Percentiles rank a stretch among this genome's conserved stretches.
phyloP scores from a whole-genome alignment of 2,888 invertebrate genomes.

The Sepiola atlantica region DNA sequence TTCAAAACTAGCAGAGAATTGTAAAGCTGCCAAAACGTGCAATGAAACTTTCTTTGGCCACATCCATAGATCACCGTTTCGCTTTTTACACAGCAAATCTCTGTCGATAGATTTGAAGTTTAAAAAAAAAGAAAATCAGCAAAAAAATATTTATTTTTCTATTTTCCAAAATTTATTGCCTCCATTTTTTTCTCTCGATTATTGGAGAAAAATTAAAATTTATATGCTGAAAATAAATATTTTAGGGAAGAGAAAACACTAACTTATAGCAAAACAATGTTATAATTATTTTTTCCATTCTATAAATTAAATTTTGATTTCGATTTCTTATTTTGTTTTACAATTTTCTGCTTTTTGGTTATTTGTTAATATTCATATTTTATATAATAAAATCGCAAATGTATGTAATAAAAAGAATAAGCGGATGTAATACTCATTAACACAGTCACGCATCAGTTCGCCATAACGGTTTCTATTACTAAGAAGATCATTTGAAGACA shows the following conservation, averaged over 20 bases:
- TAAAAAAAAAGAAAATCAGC: background rate
- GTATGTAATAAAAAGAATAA: background rate
- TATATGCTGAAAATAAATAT: background rate
- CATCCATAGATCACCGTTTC: background rate
- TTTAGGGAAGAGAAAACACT: background rate
- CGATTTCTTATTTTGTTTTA: background rate
- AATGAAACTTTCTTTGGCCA: constrained; percentile 6
- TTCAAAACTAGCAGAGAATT: constrained; percentile 8
- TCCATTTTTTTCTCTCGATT: background rate
- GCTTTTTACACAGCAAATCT: constrained; percentile 7
- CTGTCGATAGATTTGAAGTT: background rate
- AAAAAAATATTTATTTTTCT: background rate
- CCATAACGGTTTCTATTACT: background rate
- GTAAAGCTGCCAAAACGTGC: background rate
- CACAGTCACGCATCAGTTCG: background rate
- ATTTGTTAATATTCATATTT: background rate
- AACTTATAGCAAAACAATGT: background rate
- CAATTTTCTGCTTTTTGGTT: background rate
- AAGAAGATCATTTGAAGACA: background rate
- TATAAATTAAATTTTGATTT: background rate
- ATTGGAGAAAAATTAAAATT: constrained; percentile 9
- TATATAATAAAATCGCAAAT: background rate
- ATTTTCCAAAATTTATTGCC: background rate
- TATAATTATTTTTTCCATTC: background rate
- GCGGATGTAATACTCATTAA: background rate